These are phyloP conservation scores for Leiothrix lutea DNA, from an alignment of 2,113 vertebrate genomes.

Conservation along the genomic window DNA sequence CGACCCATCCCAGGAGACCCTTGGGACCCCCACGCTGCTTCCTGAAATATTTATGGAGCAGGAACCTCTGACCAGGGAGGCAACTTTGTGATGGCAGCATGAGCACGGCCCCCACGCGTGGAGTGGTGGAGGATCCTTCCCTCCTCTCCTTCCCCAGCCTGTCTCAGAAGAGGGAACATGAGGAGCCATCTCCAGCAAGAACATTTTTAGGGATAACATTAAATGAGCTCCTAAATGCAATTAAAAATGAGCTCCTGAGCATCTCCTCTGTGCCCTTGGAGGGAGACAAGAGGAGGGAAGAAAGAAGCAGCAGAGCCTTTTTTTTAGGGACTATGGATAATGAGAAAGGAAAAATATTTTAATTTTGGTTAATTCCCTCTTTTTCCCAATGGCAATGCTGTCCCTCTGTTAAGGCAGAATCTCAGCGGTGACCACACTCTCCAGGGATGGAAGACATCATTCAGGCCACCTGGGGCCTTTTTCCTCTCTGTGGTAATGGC, in stretches of 20 bases:
- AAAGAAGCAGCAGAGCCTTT: neutral
- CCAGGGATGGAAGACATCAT: neutral
- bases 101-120: fast-evolving
- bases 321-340: neutral
- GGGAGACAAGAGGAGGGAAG: neutral
- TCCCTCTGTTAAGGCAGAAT: neutral
- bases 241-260: neutral
- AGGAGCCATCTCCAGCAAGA: neutral
- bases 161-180: neutral
- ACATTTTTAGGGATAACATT: neutral
- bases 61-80: neutral
- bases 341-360: neutral
- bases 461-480: neutral
- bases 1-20: neutral
- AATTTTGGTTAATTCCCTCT: neutral
- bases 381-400: neutral
- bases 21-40: fast-evolving
- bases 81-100: neutral
- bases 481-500: neutral
- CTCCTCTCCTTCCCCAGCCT: neutral
- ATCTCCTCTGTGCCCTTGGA: neutral
- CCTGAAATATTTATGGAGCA: neutral
- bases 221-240: neutral
- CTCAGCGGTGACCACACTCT: fast-evolving
- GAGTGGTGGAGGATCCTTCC: neutral